These are phyloP conservation scores for Anarsia innoxiella DNA, from an alignment of 2,888 invertebrate genomes.

Conservation along the genomic window DNA sequence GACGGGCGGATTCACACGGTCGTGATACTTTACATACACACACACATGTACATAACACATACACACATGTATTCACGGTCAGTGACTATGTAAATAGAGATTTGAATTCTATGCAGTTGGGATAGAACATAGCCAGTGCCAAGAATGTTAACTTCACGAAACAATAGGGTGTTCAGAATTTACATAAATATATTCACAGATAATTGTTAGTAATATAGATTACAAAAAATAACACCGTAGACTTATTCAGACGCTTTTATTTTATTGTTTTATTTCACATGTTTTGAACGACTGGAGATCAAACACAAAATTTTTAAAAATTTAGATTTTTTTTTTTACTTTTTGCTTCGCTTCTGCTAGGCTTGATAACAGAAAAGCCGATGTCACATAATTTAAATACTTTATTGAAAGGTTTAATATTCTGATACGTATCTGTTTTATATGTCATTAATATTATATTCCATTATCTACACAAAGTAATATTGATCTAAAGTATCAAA, in stretches of 20 bases:
- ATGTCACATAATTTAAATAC: no score
- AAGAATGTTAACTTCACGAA: conserved; percentile 23
- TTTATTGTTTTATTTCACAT: no score
- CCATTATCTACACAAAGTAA: no score
- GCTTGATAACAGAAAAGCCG: no score
- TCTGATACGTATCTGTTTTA: no score
- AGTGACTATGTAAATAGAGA: conserved; percentile 64
- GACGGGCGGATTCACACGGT: conserved; percentile 61
- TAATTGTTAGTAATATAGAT: not conserved
- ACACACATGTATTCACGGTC: conserved; percentile 57
- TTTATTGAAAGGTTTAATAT: no score
- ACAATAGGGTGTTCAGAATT: conserved; percentile 32
- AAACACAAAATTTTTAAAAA: no score
- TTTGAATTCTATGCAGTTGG: conserved; percentile 38
- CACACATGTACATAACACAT: conserved; percentile 28
- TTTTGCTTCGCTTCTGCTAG: no score
- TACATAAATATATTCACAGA: conserved; percentile 4
- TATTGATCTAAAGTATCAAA: no score
- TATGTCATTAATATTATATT: no score
- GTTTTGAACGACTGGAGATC: no score
- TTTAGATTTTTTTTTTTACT: no score
- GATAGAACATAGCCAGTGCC: conserved; percentile 4
- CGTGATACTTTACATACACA: conserved; percentile 31
- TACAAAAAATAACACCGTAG: not conserved
- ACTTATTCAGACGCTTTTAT: not conserved